These are phyloP conservation scores for Chelonus insularis DNA, from an alignment of 1,140 invertebrate genomes.

Conservation along the genomic window DNA sequence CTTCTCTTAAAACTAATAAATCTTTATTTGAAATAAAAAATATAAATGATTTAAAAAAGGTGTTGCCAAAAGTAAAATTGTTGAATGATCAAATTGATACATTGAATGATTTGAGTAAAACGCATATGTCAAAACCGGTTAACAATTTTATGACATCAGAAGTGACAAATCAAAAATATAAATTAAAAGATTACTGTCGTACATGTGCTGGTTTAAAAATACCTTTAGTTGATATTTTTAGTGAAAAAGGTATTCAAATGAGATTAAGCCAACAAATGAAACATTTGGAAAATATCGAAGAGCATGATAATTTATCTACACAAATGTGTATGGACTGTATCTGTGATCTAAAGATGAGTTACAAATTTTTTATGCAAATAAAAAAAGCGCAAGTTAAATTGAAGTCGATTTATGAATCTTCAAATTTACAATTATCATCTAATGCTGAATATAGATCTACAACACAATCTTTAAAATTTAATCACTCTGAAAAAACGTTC, in stretches of 20 bases:
- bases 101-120: constrained; percentile 40
- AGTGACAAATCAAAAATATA: constrained; percentile 33
- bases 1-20: too few species aligned
- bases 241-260: constrained; percentile 55
- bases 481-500: too few species aligned
- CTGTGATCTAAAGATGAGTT: constrained; percentile 56
- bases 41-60: constrained; percentile 53
- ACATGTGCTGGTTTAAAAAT: constrained; percentile 54
- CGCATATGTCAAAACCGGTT: constrained; percentile 25
- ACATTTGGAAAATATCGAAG: constrained; percentile 51
- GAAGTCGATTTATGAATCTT: constrained; percentile 42
- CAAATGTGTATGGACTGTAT: constrained; percentile 60
- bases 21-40: constrained; percentile 54
- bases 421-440: too few species aligned
- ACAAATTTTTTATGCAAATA: constrained; percentile 58
- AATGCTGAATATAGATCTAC: too few species aligned
- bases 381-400: constrained; percentile 57
- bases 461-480: too few species aligned
- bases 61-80: constrained; percentile 49
- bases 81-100: constrained; percentile 40
- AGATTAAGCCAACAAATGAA: constrained; percentile 52
- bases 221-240: constrained; percentile 55
- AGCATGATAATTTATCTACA: constrained; percentile 48
- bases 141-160: constrained; percentile 24
- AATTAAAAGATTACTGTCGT: constrained; percentile 53